Conservation (phyloP, 1,140 invertebrate species). For the Carcinoscorpius rotundicauda region DNA sequence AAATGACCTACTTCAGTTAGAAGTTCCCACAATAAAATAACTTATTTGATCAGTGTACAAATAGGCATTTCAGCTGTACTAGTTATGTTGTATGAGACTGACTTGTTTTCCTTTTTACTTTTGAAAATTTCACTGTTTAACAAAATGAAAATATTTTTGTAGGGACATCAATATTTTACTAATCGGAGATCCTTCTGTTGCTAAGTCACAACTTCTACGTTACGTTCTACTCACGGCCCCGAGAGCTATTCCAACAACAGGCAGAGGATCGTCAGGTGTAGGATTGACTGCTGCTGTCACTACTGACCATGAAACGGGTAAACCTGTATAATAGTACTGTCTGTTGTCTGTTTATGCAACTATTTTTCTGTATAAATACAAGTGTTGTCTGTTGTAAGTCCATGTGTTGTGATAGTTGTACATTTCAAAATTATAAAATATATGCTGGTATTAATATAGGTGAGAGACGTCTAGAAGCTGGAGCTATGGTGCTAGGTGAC, state of each 20-base stretch:
- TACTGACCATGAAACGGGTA: constrained; percentile 83
- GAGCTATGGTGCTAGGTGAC: constrained; percentile 98
- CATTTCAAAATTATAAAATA: no score
- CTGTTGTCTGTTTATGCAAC: constrained; percentile 6
- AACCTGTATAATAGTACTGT: constrained; percentile 28
- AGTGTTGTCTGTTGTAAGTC: not conserved
- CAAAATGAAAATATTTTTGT: constrained; percentile 19
- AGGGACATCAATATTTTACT: constrained; percentile 93
- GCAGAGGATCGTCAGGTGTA: constrained; percentile 87
- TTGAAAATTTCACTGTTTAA: not conserved
- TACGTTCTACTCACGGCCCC: constrained; percentile 92
- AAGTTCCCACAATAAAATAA: no score
- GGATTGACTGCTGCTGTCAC: constrained; percentile 98
- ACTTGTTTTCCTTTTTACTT: no score
- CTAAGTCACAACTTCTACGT: constrained; percentile 91
- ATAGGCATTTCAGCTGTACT: no score
- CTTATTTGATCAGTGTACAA: no score
- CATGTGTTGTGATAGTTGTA: no score
- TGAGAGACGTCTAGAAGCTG: constrained; percentile 74
- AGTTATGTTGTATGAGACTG: no score
- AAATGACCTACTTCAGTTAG: no score
- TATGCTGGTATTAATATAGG: constrained; percentile 23
- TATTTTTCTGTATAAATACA: constrained; percentile 9
- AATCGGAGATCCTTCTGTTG: constrained; percentile 97
- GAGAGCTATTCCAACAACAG: constrained; percentile 90